Percentiles rank a stretch among this genome's conserved stretches.
phyloP scores from a whole-genome alignment of 1,140 invertebrate genomes.

The Copidosoma floridanum region DNA sequence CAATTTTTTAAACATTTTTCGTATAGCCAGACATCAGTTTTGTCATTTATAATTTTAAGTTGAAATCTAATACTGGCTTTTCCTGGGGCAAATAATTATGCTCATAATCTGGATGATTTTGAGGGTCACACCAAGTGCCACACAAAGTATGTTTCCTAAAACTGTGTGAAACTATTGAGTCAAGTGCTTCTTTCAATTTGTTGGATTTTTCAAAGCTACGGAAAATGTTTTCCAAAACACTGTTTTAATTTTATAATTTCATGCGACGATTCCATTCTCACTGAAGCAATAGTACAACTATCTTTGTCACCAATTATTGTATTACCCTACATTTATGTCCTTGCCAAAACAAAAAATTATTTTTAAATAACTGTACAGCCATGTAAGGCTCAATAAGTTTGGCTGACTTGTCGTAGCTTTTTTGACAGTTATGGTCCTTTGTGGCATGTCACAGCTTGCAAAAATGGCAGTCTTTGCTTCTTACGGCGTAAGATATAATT shows the following conservation, averaged over 20 bases:
- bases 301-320: constrained; percentile 28
- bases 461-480: constrained; percentile 11
- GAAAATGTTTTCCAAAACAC: constrained; percentile 24
- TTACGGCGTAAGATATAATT: constrained; percentile 6
- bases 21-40: constrained; percentile 16
- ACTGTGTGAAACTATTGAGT: constrained; percentile 26
- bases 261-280: constrained; percentile 1
- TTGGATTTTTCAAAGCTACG: constrained; percentile 6
- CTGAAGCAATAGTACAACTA: constrained; percentile 7
- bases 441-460: constrained; percentile 8
- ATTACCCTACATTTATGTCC: constrained; percentile 6
- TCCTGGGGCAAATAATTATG: constrained; percentile 24
- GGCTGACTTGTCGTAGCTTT: constrained; percentile 18
- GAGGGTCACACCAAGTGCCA: no score
- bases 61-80: constrained; percentile 4
- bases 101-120: no score
- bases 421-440: constrained; percentile 21
- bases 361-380: constrained; percentile 16
- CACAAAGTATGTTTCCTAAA: constrained; percentile 29
- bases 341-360: constrained; percentile 14
- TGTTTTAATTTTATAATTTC: constrained; percentile 23
- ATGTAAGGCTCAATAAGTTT: constrained; percentile 28
- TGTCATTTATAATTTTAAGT: constrained; percentile 8
- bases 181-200: constrained; percentile 11
- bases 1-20: constrained; percentile 12